phyloP scores from a whole-genome alignment of 2,113 vertebrate species.

The Sebastes fasciatus region DNA sequence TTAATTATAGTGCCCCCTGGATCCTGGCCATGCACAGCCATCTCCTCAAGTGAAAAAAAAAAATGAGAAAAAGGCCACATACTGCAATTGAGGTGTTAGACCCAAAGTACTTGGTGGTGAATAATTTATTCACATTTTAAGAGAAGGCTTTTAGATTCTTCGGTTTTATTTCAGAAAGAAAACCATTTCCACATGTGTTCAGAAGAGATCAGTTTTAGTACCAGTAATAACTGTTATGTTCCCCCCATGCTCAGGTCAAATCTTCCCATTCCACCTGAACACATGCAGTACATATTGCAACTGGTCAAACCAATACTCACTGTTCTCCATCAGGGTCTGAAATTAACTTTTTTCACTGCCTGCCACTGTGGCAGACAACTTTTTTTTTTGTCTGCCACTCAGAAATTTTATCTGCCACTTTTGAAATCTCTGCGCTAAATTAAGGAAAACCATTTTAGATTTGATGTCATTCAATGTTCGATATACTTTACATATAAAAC shows the following conservation, averaged over 20 bases:
- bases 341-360: no score
- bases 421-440: no score
- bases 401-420: no score
- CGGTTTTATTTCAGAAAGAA: slow-evolving; percentile 1
- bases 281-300: neutral
- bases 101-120: slow-evolving; percentile 32
- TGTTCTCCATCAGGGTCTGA: no score
- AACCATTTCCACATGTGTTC: neutral
- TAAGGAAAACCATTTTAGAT: no score
- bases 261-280: neutral
- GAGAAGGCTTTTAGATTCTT: slow-evolving; percentile 10
- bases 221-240: neutral
- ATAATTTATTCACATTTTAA: slow-evolving; percentile 46
- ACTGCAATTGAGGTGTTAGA: slow-evolving; percentile 44
- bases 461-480: no score
- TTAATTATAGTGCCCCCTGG: slow-evolving; percentile 48
- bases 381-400: no score
- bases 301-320: neutral
- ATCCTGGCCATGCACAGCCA: slow-evolving; percentile 27
- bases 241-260: neutral
- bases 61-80: slow-evolving; percentile 22
- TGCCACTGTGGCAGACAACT: no score
- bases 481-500: no score
- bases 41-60: slow-evolving; percentile 25
- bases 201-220: slow-evolving; percentile 7